Conservation (phyloP, 2,113 vertebrate genomes). For the Epinephelus cyanopodus region DNA sequence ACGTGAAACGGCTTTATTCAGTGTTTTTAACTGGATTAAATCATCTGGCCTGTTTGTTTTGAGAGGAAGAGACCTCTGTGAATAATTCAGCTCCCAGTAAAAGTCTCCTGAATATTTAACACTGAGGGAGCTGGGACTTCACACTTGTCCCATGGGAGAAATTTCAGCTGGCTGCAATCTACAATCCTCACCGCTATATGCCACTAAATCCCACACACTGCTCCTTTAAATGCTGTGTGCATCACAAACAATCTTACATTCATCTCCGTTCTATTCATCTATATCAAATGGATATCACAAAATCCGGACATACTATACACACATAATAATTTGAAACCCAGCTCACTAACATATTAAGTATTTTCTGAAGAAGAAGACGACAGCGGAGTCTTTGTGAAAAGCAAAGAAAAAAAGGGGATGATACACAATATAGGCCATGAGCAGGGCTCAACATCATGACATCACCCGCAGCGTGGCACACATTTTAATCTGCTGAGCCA, state of each 20-base stretch:
- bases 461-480: slow-evolving; percentile 60
- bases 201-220: no score
- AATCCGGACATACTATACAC: background rate
- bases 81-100: no score
- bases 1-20: no score
- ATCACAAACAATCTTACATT: background rate
- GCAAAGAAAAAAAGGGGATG: slow-evolving; percentile 14
- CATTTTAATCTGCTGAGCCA: slow-evolving; percentile 71
- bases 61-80: no score
- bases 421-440: slow-evolving; percentile 52
- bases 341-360: no score
- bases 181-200: no score
- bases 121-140: no score
- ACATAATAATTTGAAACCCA: background rate
- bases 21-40: no score
- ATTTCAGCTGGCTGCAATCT: no score
- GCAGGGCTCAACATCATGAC: slow-evolving; percentile 56
- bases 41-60: no score
- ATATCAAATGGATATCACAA: background rate
- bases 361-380: background rate
- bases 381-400: background rate
- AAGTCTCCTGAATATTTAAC: no score
- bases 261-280: background rate
- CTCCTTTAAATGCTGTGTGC: background rate
- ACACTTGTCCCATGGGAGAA: no score